phyloP scores from a whole-genome alignment of 2,888 invertebrate species.

The Tromatobia lineatoria region DNA sequence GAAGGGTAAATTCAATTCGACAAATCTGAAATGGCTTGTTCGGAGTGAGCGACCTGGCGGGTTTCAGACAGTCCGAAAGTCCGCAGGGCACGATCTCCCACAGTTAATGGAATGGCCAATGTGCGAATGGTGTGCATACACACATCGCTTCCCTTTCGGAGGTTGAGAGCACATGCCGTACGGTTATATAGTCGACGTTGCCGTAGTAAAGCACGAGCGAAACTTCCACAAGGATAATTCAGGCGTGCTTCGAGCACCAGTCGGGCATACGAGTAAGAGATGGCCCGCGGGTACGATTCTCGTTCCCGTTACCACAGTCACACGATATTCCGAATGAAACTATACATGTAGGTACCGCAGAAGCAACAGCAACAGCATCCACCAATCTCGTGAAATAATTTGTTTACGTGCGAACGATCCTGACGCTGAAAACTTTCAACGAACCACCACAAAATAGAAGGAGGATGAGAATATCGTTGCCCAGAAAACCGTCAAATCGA shows the following conservation, averaged over 20 bases:
- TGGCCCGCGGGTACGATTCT: constrained; percentile 65
- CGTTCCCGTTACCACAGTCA: constrained; percentile 55
- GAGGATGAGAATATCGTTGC: constrained; percentile 2
- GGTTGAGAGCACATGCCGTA: constrained; percentile 10
- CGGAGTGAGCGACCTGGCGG: constrained; percentile 48
- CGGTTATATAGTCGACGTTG: constrained; percentile 30
- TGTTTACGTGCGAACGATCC: constrained; percentile 43
- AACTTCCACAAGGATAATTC: constrained; percentile 69
- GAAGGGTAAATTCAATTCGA: constrained; percentile 72
- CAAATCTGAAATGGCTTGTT: constrained; percentile 76
- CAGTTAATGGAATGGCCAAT: constrained; percentile 77
- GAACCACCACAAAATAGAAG: neutral
- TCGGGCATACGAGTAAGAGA: constrained; percentile 54
- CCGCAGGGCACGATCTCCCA: constrained; percentile 47
- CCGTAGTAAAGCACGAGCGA: constrained; percentile 47
- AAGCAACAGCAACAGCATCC: constrained; percentile 6
- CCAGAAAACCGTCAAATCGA: constrained; percentile 35
- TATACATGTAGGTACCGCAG: constrained; percentile 17
- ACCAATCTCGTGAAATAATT: constrained; percentile 53
- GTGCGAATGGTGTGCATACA: constrained; percentile 44
- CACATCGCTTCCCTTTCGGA: constrained; percentile 34
- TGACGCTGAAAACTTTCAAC: constrained; percentile 40
- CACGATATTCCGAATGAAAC: constrained; percentile 50
- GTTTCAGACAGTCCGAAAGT: constrained; percentile 34
- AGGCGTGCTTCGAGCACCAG: constrained; percentile 62